phyloP scores from a whole-genome alignment of 2,797 vertebrate genomes.

The Neosalanx taihuensis region DNA sequence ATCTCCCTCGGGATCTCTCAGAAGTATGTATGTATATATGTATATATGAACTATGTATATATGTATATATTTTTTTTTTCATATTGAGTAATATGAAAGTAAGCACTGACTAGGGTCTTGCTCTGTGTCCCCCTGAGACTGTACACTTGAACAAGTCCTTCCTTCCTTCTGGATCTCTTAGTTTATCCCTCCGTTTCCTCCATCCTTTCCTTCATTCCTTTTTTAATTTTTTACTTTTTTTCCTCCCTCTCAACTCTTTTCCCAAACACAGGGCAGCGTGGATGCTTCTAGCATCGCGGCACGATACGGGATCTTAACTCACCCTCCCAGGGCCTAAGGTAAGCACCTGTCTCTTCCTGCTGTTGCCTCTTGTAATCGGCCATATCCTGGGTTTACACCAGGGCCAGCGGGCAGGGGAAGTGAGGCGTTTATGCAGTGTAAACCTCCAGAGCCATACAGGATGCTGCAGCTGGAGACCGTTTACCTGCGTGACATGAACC shows the following conservation, averaged over 20 bases:
- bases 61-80: too few relatives aligned
- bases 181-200: not conserved
- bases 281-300: not conserved
- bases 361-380: conserved; percentile 38
- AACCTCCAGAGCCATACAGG: conserved; percentile 39
- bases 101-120: not conserved
- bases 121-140: not conserved
- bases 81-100: not conserved
- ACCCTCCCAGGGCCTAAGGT: conserved; percentile 28
- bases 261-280: conserved; percentile 1
- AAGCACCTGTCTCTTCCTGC: conserved; percentile 43
- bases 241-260: conserved; percentile 12
- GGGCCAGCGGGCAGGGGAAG: conserved; percentile 33
- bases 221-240: not conserved
- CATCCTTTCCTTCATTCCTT: conserved; percentile 8
- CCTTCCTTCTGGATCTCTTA: not conserved
- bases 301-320: conserved; percentile 2
- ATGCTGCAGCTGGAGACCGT: conserved; percentile 43
- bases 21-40: too few relatives aligned
- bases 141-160: conserved; percentile 1
- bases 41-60: too few relatives aligned
- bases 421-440: conserved; percentile 39
- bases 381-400: conserved; percentile 46
- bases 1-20: not conserved
- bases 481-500: conserved; percentile 48